Conservation (phyloP, 2,888 invertebrate species). For the Scaptodrosophila latifasciaeformis region DNA sequence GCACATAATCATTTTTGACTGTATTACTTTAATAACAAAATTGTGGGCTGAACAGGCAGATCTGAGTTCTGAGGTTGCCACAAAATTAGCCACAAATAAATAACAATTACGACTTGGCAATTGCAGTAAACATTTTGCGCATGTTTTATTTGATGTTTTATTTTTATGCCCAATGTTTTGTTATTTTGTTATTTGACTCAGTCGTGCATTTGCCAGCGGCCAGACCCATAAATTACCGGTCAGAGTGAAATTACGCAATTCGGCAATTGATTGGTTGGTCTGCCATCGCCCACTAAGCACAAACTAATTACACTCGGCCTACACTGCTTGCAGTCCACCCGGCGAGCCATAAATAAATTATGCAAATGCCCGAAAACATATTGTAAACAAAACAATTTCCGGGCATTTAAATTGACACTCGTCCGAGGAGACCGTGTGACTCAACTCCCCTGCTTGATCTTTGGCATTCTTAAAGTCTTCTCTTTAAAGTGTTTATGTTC, state of each 20-base stretch:
- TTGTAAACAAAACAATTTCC: slow-evolving; percentile 4
- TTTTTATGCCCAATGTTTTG: slow-evolving; percentile 10
- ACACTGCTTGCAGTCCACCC: no score
- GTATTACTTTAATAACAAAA: slow-evolving; percentile 24
- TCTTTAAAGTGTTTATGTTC: no score
- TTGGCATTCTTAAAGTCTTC: no score
- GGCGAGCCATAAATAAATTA: slow-evolving; percentile 41
- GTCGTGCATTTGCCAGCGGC: slow-evolving; percentile 33
- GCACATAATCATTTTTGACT: not conserved
- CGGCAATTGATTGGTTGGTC: slow-evolving; percentile 15
- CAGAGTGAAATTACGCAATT: slow-evolving; percentile 10
- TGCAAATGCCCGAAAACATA: slow-evolving; percentile 24
- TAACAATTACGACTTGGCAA: slow-evolving; percentile 53
- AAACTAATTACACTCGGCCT: slow-evolving; percentile 30
- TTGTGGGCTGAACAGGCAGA: not conserved
- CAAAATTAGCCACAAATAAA: slow-evolving; percentile 60
- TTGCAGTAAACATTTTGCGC: slow-evolving; percentile 19
- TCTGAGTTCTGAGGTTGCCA: slow-evolving; percentile 24
- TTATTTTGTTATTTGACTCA: no score
- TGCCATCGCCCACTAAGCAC: slow-evolving; percentile 25
- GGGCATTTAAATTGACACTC: slow-evolving; percentile 12
- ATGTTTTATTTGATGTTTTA: slow-evolving; percentile 22
- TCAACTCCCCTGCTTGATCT: no score
- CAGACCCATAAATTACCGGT: slow-evolving; percentile 59
- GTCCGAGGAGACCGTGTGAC: no score